These are phyloP conservation scores for Polyommatus icarus DNA, from an alignment of 2,888 invertebrate genomes.

Conservation along the genomic window DNA sequence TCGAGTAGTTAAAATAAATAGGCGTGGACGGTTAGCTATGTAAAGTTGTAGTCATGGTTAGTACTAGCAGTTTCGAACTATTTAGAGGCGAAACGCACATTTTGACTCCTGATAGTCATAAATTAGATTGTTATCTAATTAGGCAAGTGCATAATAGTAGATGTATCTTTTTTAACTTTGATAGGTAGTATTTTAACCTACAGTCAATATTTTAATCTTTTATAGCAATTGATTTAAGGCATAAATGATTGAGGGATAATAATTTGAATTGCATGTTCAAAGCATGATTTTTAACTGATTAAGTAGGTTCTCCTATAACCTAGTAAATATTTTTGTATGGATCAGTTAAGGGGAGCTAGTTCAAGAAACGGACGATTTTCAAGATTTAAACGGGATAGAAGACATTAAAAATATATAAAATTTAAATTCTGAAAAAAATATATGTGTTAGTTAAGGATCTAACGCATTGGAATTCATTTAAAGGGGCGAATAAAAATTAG, in stretches of 20 bases:
- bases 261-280: not conserved
- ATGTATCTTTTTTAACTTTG: slow-evolving; percentile 32
- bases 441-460: too few species aligned
- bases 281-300: not conserved
- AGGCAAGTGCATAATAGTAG: slow-evolving; percentile 34
- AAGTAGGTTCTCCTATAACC: not conserved
- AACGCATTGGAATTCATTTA: too few species aligned
- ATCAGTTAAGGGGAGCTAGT: not conserved
- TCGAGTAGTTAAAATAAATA: not conserved
- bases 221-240: not conserved
- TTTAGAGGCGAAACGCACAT: slow-evolving; percentile 61
- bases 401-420: too few species aligned
- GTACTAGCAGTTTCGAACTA: slow-evolving; percentile 4
- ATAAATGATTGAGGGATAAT: not conserved
- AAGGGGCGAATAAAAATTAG: too few species aligned
- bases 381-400: too few species aligned
- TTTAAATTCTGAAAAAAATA: too few species aligned
- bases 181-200: not conserved
- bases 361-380: too few species aligned
- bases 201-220: not conserved
- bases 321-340: not conserved
- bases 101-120: slow-evolving; percentile 62
- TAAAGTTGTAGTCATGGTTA: slow-evolving; percentile 10
- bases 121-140: slow-evolving; percentile 36
- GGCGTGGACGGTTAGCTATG: not conserved